phyloP scores from a whole-genome alignment of 2,888 invertebrate species.

The Stenoptilia bipunctidactyla region DNA sequence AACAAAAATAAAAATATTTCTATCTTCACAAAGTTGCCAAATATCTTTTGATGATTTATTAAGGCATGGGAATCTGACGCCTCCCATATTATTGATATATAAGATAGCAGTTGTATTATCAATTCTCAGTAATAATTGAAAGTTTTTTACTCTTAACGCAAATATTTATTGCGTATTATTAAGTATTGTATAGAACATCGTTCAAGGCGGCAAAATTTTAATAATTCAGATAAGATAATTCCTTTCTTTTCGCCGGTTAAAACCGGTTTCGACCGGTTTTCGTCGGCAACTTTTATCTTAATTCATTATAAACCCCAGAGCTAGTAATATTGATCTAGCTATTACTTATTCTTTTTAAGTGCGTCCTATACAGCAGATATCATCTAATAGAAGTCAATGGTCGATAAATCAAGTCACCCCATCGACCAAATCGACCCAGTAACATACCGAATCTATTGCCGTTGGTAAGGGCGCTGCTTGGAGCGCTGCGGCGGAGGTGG shows the following conservation, averaged over 20 bases:
- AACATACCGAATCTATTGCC: background rate
- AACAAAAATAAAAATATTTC: conserved; percentile 8
- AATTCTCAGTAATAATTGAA: conserved; percentile 10
- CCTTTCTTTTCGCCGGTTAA: background rate
- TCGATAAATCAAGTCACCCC: conserved; percentile 3
- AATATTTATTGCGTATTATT: conserved; percentile 6
- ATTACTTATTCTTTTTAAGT: conserved; percentile 5
- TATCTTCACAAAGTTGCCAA: conserved; percentile 8
- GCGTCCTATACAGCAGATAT: conserved; percentile 5
- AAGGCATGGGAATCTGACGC: conserved; percentile 6
- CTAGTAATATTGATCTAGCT: conserved; percentile 3
- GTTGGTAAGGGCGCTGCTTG: background rate
- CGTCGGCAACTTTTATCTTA: conserved; percentile 3
- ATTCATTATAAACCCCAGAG: conserved; percentile 6
- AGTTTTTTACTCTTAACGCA: conserved; percentile 5
- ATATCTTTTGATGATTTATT: conserved; percentile 3
- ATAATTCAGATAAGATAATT: background rate
- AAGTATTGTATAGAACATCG: conserved; percentile 1
- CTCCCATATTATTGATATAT: conserved; percentile 8
- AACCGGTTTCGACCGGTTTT: background rate
- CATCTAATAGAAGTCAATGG: conserved; percentile 11
- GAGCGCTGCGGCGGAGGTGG: conserved; percentile 1
- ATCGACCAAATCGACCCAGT: background rate
- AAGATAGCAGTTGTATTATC: conserved; percentile 12
- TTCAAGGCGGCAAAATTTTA: background rate